These are phyloP conservation scores for Cyclargus thomasi DNA, from an alignment of 1,140 invertebrate genomes.

Conservation along the genomic window DNA sequence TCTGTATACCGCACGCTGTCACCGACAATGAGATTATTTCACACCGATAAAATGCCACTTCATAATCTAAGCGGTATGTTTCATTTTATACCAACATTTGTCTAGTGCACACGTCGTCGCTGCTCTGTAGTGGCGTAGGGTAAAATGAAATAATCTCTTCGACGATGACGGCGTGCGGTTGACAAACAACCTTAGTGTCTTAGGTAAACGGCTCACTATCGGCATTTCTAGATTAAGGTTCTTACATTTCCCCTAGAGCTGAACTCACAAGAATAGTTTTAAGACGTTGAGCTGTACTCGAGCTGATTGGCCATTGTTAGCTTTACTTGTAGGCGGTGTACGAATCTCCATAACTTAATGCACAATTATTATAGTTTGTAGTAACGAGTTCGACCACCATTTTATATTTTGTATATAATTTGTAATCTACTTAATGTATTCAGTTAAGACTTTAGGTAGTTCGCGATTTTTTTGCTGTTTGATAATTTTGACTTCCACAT, in stretches of 20 bases:
- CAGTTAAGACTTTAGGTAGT: conserved; percentile 21
- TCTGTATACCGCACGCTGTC: too few relatives aligned
- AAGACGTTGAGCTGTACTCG: background rate
- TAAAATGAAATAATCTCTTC: too few relatives aligned
- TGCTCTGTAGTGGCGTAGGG: too few relatives aligned
- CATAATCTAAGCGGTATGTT: too few relatives aligned
- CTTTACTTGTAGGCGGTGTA: background rate
- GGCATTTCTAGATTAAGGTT: conserved; percentile 9
- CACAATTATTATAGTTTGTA: conserved; percentile 32
- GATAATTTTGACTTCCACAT: conserved; percentile 20
- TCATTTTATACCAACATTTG: too few relatives aligned
- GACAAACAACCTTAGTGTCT: too few relatives aligned
- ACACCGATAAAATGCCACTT: too few relatives aligned
- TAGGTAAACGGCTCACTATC: background rate
- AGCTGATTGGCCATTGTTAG: conserved; percentile 13
- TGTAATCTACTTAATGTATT: conserved; percentile 35
- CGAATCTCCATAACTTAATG: conserved; percentile 13
- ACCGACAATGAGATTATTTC: too few relatives aligned
- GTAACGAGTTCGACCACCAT: conserved; percentile 57
- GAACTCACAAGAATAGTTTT: too few relatives aligned
- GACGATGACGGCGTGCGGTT: too few relatives aligned
- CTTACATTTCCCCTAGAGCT: background rate
- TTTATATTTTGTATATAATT: conserved; percentile 61
- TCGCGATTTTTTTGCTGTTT: conserved; percentile 28
- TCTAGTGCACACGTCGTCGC: too few relatives aligned